Percentiles rank a stretch among this genome's conserved stretches.
These are phyloP conservation scores for Aphodius sticticus DNA, from an alignment of 2,888 invertebrate species.

Conservation along the genomic window DNA sequence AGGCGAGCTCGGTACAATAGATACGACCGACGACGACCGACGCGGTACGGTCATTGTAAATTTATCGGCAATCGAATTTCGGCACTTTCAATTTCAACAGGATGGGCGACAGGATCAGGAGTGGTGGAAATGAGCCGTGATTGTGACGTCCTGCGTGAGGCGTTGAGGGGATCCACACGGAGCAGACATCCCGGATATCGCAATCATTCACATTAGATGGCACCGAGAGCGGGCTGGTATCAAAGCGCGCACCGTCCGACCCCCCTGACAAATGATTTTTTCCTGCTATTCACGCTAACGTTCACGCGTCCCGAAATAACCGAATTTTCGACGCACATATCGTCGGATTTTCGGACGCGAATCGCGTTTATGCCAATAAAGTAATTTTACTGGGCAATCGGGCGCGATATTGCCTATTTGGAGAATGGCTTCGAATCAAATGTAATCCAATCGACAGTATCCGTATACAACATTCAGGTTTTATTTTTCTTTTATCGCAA, in stretches of 20 bases:
- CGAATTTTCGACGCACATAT: constrained; percentile 6
- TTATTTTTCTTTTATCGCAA: background rate
- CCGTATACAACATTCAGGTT: background rate
- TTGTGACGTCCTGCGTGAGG: constrained; percentile 52
- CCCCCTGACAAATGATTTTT: background rate
- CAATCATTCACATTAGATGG: constrained; percentile 49
- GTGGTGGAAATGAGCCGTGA: constrained; percentile 54
- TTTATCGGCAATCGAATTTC: background rate
- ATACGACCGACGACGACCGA: background rate
- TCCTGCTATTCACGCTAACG: background rate
- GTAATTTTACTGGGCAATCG: constrained; percentile 6
- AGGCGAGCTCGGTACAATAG: background rate
- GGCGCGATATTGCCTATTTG: background rate
- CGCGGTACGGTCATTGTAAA: background rate
- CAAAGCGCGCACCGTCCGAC: constrained; percentile 40
- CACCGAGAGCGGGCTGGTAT: constrained; percentile 36
- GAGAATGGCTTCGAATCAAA: background rate
- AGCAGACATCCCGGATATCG: constrained; percentile 58
- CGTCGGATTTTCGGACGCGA: background rate
- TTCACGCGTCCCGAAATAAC: constrained; percentile 14
- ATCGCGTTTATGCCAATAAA: constrained; percentile 8
- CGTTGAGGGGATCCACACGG: constrained; percentile 47
- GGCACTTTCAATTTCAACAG: constrained; percentile 46
- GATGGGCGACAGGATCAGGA: constrained; percentile 43
- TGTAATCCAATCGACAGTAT: background rate